Evolutionary conservation across 2,888 invertebrate genomes (phyloP).

Genomic region (Ophraella communa): DNA sequence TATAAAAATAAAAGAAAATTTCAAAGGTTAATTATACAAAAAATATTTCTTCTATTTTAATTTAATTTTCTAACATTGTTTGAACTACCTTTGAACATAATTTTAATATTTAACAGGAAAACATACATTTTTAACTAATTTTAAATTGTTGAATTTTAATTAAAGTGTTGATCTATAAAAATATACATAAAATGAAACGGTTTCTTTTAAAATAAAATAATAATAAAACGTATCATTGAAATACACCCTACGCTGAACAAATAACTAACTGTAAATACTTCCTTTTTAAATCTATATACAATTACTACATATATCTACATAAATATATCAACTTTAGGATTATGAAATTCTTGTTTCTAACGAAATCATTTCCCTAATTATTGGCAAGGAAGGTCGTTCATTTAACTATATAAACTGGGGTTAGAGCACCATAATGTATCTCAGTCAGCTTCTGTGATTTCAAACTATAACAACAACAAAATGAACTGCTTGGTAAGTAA

Average conservation of each 20-base stretch:
- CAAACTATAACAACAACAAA: conserved; percentile 12
- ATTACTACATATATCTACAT: background rate
- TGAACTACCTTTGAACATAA: too few relatives aligned
- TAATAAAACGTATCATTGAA: conserved; percentile 2
- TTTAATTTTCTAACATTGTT: too few relatives aligned
- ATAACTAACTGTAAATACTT: background rate
- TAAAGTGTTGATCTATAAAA: too few relatives aligned
- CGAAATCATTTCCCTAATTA: conserved; percentile 20
- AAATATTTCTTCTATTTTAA: too few relatives aligned
- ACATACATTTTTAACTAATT: too few relatives aligned
- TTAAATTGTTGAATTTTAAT: too few relatives aligned
- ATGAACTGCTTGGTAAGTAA: conserved; percentile 27
- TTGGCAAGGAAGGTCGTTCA: conserved; percentile 22
- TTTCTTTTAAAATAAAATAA: background rate
- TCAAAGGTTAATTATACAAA: too few relatives aligned
- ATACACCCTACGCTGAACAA: background rate
- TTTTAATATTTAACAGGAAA: too few relatives aligned
- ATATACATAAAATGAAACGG: background rate
- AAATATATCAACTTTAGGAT: too few relatives aligned
- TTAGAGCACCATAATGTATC: conserved; percentile 1
- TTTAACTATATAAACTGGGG: conserved; percentile 21
- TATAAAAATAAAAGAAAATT: too few relatives aligned
- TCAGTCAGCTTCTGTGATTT: conserved; percentile 18
- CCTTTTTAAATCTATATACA: background rate
- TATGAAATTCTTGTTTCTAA: background rate